These are phyloP conservation scores for Hippopotamus amphibius DNA, from an alignment of 2,113 vertebrate genomes.

Conservation along the genomic window DNA sequence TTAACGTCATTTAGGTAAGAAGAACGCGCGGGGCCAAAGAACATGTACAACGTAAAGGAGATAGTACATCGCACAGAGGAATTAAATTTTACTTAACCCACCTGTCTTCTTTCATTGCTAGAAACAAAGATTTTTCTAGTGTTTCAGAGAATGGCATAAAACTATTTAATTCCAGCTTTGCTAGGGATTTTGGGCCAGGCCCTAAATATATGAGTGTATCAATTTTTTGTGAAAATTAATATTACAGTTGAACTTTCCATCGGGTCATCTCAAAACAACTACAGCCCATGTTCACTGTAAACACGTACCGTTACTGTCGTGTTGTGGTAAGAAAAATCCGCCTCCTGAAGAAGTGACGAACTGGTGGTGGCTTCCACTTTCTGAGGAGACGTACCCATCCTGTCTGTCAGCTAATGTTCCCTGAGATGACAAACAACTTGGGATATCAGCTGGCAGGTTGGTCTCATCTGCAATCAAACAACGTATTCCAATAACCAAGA, in stretches of 20 bases:
- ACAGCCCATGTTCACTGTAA: background rate
- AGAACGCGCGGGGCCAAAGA: background rate
- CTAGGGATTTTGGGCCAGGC: background rate
- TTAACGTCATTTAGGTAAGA: background rate
- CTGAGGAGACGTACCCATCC: conserved; percentile 94
- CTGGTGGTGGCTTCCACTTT: conserved; percentile 95
- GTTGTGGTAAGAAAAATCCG: conserved; percentile 93
- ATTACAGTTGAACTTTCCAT: background rate
- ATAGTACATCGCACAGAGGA: background rate
- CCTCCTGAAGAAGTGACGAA: conserved; percentile 91
- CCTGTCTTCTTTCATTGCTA: background rate
- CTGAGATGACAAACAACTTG: conserved; percentile 97
- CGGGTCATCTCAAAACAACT: background rate
- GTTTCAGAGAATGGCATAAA: background rate
- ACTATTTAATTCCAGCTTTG: background rate
- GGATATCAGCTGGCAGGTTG: conserved; percentile 96
- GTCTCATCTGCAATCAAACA: conserved; percentile 92
- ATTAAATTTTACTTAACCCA: background rate
- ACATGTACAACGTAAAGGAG: background rate
- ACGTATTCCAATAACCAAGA: background rate
- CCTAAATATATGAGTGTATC: background rate
- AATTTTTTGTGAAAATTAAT: background rate
- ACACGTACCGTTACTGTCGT: conserved; percentile 91
- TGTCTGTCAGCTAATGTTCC: conserved; percentile 96
- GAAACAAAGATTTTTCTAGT: background rate